Percentiles rank a stretch among this genome's conserved stretches.
These are phyloP conservation scores for Cheirogaleus medius DNA, from an alignment of 2,113 vertebrate genomes.

Conservation along the genomic window DNA sequence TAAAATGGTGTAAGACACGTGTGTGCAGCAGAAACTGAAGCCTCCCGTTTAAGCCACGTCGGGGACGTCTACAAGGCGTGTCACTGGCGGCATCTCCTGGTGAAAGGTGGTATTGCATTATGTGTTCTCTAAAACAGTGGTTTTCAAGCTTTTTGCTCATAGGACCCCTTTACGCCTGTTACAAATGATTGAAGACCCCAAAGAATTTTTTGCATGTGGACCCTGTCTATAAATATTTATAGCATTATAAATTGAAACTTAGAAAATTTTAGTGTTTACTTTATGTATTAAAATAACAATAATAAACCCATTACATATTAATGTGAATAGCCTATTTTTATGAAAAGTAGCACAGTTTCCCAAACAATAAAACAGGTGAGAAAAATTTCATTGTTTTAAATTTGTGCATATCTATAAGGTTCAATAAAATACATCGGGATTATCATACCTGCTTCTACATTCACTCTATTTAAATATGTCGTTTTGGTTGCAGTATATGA, in stretches of 20 bases:
- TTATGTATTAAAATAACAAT: not conserved
- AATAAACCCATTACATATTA: not conserved
- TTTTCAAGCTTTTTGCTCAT: not conserved
- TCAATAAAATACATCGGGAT: not conserved
- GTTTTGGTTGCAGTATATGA: not conserved
- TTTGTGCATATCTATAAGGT: not conserved
- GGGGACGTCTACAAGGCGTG: not conserved
- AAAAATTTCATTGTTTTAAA: not conserved
- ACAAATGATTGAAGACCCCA: not conserved
- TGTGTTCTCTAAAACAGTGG: not conserved
- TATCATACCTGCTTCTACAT: not conserved
- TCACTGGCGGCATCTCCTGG: conserved; percentile 64
- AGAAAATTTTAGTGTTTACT: not conserved
- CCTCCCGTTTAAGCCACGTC: not conserved
- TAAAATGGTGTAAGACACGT: not conserved
- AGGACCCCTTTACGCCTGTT: not conserved
- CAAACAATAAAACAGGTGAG: not conserved
- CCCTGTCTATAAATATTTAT: not conserved
- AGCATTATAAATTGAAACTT: not conserved
- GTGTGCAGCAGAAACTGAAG: not conserved
- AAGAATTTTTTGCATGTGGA: not conserved
- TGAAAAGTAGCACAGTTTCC: not conserved
- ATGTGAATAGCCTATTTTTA: not conserved
- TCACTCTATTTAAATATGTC: not conserved
- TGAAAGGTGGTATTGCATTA: not conserved